Evolutionary conservation across 2,888 invertebrate species (phyloP).

Genomic region (Epinotia brunnichana): DNA sequence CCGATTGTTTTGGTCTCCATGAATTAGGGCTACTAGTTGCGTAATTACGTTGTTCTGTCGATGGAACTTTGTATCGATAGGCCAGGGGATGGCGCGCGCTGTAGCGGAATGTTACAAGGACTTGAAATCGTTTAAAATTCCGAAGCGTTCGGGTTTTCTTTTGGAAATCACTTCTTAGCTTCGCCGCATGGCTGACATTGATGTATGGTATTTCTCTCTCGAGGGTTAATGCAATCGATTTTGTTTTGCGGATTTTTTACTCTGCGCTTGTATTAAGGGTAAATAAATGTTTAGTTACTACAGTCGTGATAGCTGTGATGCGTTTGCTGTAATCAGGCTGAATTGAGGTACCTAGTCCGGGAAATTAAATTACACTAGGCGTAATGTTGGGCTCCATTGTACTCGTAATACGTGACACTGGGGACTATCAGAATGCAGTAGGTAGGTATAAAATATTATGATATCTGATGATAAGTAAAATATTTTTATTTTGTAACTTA

Average conservation of each 20-base stretch:
- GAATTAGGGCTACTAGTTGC: conserved; percentile 68
- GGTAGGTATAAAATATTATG: no score
- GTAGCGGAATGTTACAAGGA: conserved; percentile 36
- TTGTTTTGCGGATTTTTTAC: conserved; percentile 47
- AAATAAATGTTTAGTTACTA: conserved; percentile 11
- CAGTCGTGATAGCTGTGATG: neutral
- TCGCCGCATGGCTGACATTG: conserved; percentile 63
- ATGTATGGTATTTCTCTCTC: conserved; percentile 65
- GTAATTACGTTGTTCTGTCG: conserved; percentile 44
- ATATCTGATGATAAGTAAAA: no score
- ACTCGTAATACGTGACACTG: no score
- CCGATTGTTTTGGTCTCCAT: conserved; percentile 73
- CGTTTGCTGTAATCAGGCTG: neutral
- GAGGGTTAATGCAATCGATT: conserved; percentile 56
- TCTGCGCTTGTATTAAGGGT: conserved; percentile 15
- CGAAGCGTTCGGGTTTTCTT: conserved; percentile 57
- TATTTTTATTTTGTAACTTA: no score
- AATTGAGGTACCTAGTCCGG: neutral
- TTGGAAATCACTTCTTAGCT: conserved; percentile 67
- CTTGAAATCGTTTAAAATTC: conserved; percentile 66
- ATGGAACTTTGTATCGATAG: conserved; percentile 28
- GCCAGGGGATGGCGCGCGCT: conserved; percentile 19
- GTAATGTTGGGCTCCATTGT: no score
- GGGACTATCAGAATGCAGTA: no score
- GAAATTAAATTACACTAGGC: neutral